A percentile compares a stretch with the other conserved stretches of the same genome.
These are phyloP conservation scores for Petrolisthes cinctipes DNA, from an alignment of 2,888 invertebrate species.

Conservation along the genomic window DNA sequence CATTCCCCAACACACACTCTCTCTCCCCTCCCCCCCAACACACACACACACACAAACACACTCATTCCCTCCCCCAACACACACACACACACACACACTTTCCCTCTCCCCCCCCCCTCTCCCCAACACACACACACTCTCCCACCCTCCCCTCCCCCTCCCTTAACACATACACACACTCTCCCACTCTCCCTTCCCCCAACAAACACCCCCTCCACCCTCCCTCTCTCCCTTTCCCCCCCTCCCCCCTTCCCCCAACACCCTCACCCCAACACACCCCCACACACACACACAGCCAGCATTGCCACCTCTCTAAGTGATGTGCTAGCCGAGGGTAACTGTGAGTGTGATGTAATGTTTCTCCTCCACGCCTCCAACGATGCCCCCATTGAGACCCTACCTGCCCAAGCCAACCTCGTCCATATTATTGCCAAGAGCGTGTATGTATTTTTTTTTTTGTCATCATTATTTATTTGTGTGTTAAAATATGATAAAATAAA, in stretches of 20 bases:
- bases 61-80: too few species aligned
- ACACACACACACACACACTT: too few species aligned
- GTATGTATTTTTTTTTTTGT: constrained; percentile 25
- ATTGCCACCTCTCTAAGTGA: constrained; percentile 62
- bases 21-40: too few species aligned
- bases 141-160: too few species aligned
- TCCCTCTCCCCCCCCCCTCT: too few species aligned
- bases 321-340: constrained; percentile 57
- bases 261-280: not conserved
- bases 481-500: too few species aligned
- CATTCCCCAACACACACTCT: too few species aligned
- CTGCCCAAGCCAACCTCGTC: constrained; percentile 62
- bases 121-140: too few species aligned
- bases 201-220: too few species aligned
- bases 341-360: constrained; percentile 61
- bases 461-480: too few species aligned
- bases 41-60: too few species aligned
- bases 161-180: not conserved
- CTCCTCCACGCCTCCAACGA: constrained; percentile 57
- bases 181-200: too few species aligned
- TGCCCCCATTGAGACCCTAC: constrained; percentile 39
- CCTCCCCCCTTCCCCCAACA: not conserved
- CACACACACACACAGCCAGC: constrained; percentile 36
- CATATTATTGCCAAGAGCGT: constrained; percentile 55
- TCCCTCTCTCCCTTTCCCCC: not conserved